These are phyloP conservation scores for Lucilia sericata DNA, from an alignment of 1,140 invertebrate species.

Conservation along the genomic window DNA sequence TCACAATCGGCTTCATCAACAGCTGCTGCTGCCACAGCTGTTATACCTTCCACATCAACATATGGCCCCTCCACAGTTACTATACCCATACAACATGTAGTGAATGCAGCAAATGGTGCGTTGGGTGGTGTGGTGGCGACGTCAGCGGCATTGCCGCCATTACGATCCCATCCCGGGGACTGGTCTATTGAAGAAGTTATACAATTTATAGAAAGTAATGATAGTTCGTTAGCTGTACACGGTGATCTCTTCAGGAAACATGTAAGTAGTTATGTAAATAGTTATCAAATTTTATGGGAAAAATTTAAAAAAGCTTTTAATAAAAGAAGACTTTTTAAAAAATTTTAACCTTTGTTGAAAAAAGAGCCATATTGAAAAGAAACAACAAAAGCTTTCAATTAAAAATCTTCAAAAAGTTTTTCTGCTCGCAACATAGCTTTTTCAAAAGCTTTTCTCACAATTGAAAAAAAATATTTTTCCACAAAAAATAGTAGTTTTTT, in stretches of 20 bases:
- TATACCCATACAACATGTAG: conserved; percentile 55
- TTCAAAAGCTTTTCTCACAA: too few relatives aligned
- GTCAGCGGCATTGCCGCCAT: conserved; percentile 53
- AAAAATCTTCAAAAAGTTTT: too few relatives aligned
- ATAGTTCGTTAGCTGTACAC: conserved; percentile 83
- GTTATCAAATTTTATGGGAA: too few relatives aligned
- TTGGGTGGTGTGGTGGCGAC: conserved; percentile 54
- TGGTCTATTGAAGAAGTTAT: conserved; percentile 97
- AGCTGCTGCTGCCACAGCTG: conserved; percentile 56
- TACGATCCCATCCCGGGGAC: conserved; percentile 77
- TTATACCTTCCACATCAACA: conserved; percentile 67
- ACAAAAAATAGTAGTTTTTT: too few relatives aligned
- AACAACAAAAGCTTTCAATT: too few relatives aligned
- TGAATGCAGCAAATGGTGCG: conserved; percentile 28
- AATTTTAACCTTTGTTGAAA: too few relatives aligned
- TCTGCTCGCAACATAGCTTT: too few relatives aligned
- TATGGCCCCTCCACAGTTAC: conserved; percentile 56
- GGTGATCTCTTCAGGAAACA: conserved; percentile 95
- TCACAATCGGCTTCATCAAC: conserved; percentile 64
- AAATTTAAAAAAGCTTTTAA: too few relatives aligned
- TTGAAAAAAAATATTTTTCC: too few relatives aligned
- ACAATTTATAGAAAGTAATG: conserved; percentile 85
- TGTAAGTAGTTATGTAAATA: too few relatives aligned
- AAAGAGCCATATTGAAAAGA: too few relatives aligned
- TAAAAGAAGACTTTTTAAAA: too few relatives aligned